These are phyloP conservation scores for Dendrolimus kikuchii DNA, from an alignment of 1,140 invertebrate genomes.

Conservation along the genomic window DNA sequence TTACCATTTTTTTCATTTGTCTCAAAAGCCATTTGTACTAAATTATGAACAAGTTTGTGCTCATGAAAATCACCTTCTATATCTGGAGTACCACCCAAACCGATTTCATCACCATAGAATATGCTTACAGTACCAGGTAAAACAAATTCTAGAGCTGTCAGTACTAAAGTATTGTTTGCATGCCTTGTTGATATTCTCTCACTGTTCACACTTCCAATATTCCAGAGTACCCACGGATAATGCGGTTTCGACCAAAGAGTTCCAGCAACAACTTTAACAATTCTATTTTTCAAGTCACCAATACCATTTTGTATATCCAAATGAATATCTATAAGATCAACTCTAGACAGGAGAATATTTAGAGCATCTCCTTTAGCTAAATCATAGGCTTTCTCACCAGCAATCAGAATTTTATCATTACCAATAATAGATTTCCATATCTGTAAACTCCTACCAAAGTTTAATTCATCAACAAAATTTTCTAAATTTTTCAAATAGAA, in stretches of 20 bases:
- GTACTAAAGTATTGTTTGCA: conserved; percentile 76
- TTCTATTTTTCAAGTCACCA: conserved; percentile 71
- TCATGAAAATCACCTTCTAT: conserved; percentile 75
- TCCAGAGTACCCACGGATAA: conserved; percentile 86
- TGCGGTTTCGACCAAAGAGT: conserved; percentile 74
- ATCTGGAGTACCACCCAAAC: conserved; percentile 72
- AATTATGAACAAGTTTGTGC: conserved; percentile 76
- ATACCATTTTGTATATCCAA: conserved; percentile 75
- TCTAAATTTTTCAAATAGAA: conserved; percentile 85
- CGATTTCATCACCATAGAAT: conserved; percentile 85
- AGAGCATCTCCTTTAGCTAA: conserved; percentile 48
- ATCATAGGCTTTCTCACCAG: conserved; percentile 74
- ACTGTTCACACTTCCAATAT: conserved; percentile 76
- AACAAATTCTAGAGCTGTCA: conserved; percentile 79
- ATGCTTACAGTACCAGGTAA: conserved; percentile 86
- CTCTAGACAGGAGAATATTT: conserved; percentile 73
- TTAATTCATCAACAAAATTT: conserved; percentile 57
- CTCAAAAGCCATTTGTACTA: conserved; percentile 77
- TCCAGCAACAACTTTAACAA: conserved; percentile 72
- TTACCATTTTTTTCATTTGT: conserved; percentile 28
- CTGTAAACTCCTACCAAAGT: conserved; percentile 69
- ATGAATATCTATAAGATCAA: conserved; percentile 82
- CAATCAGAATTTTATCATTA: conserved; percentile 77
- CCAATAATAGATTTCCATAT: conserved; percentile 80
- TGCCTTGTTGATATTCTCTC: conserved; percentile 73